Conservation (phyloP, 2,888 invertebrate species). For the Clitarchus hookeri region DNA sequence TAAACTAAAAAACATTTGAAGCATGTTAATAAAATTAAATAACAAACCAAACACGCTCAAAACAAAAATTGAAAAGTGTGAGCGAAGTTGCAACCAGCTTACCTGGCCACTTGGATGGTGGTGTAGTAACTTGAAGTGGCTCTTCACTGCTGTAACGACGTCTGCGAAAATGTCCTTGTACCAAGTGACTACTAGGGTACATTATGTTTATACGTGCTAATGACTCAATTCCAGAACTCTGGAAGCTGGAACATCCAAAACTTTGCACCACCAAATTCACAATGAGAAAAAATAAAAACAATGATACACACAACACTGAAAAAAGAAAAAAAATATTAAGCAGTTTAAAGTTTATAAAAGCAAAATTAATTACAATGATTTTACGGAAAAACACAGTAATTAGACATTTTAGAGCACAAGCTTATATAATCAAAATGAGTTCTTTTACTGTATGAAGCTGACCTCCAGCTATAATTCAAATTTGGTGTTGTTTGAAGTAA, state of each 20-base stretch:
- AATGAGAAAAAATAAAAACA: neutral
- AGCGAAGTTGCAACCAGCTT: constrained; percentile 26
- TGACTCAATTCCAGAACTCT: constrained; percentile 51
- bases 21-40: too few relatives aligned
- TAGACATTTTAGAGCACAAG: too few relatives aligned
- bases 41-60: too few relatives aligned
- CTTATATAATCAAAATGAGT: too few relatives aligned
- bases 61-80: too few relatives aligned
- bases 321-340: neutral
- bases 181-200: constrained; percentile 67
- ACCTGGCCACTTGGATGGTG: constrained; percentile 87
- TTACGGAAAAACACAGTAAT: too few relatives aligned
- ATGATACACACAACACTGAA: neutral
- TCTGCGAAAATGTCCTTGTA: constrained; percentile 65
- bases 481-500: too few relatives aligned
- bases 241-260: constrained; percentile 37
- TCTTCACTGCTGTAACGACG: constrained; percentile 80
- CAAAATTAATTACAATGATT: too few relatives aligned
- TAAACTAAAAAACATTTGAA: too few relatives aligned
- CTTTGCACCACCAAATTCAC: constrained; percentile 20
- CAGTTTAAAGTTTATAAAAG: too few relatives aligned
- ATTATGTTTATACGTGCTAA: constrained; percentile 48
- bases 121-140: constrained; percentile 74
- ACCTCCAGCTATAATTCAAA: too few relatives aligned
- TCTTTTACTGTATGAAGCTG: too few relatives aligned